Evolutionary conservation across 2,888 invertebrate species (phyloP).

Genomic region (Thera obeliscata): DNA sequence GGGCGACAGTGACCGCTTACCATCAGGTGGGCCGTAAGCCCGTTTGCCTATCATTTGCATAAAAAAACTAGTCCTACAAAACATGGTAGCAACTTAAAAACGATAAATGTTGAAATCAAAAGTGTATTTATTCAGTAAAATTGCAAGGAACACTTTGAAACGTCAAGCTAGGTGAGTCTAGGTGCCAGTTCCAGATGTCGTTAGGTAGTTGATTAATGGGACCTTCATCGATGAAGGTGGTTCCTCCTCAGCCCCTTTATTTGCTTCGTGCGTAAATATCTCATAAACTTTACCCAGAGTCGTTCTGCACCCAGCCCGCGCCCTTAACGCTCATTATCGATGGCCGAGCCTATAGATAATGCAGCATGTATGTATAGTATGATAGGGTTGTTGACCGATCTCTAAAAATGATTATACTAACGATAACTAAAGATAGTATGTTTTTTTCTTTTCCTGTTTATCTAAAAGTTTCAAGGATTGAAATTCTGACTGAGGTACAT

Average conservation of each 20-base stretch:
- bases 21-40: no score
- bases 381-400: conserved; percentile 26
- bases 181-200: no score
- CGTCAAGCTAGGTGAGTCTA: no score
- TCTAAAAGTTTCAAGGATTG: neutral
- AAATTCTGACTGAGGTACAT: neutral
- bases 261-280: conserved; percentile 34
- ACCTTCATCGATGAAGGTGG: conserved; percentile 3
- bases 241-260: conserved; percentile 11
- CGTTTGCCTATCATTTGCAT: no score
- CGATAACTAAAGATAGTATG: neutral
- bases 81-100: no score
- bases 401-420: conserved; percentile 6
- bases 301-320: conserved; percentile 39
- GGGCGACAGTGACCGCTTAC: no score
- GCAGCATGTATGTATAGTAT: conserved; percentile 13
- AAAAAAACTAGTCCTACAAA: no score
- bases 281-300: conserved; percentile 35
- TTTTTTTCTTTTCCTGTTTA: neutral
- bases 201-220: neutral
- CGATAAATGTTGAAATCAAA: no score
- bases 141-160: no score
- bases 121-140: no score
- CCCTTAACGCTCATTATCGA: conserved; percentile 31
- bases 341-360: conserved; percentile 13